These are phyloP conservation scores for Bolborhynchus lineola DNA, from an alignment of 2,113 vertebrate species.

Conservation along the genomic window DNA sequence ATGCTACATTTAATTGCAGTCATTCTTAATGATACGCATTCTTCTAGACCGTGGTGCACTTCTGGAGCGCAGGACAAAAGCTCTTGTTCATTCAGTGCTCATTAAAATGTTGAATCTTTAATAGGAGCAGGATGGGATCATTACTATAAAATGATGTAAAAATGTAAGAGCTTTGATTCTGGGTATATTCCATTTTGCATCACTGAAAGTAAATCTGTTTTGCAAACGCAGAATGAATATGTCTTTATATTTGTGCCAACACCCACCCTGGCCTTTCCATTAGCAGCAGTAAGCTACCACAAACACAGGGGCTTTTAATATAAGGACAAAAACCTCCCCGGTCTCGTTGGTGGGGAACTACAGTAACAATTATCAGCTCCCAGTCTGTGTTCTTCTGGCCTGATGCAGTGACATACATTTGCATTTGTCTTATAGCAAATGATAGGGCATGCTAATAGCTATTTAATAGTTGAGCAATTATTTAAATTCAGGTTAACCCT, in stretches of 20 bases:
- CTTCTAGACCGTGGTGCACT: not conserved
- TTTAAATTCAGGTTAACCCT: slow-evolving; percentile 32
- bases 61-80: not conserved
- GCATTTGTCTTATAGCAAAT: slow-evolving; percentile 46
- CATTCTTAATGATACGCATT: not conserved
- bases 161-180: not conserved
- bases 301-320: not conserved
- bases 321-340: not conserved
- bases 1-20: not conserved
- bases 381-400: not conserved
- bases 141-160: not conserved
- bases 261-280: not conserved
- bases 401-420: not conserved
- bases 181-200: not conserved
- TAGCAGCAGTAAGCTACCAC: not conserved
- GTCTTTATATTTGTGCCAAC: not conserved
- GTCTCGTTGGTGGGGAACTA: not conserved
- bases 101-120: not conserved
- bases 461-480: slow-evolving; percentile 16
- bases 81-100: not conserved
- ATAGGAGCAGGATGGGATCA: not conserved
- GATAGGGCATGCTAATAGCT: slow-evolving; percentile 29
- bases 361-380: slow-evolving; percentile 6
- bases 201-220: not conserved
- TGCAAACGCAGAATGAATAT: not conserved